Evolutionary conservation across 2,888 invertebrate genomes (phyloP), one percentile per base, ranked within the genome.

Genomic region (Drosophila neutralis): DNA sequence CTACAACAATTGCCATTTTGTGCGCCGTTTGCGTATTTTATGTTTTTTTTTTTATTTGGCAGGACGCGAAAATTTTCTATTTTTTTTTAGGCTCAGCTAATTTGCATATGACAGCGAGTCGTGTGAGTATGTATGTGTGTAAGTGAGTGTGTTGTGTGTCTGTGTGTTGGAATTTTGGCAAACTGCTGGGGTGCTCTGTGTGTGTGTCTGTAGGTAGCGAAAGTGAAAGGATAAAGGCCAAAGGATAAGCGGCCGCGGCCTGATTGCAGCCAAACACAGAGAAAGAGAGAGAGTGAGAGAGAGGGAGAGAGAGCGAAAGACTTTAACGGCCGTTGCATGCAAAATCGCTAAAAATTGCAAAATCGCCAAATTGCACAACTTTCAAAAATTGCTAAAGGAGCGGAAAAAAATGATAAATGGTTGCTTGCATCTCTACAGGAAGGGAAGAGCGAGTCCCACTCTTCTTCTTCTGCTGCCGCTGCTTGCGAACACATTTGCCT

Each of bases 191-290:
- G 80, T 63, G 60, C 42, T 36, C 27, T 59, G 82, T 64, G 72
- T 45, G 72, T 45, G 71, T 73, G 65, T 45, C 15, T 38, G 65
- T 89, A 80, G 83, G 81, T 83, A 89, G 75, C 82, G 87, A 87
- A 87, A 87, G 87, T 89, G 89, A 87, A 87, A 90, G 87, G 87
- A 87, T 82, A 71, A 59, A 73, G 81, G 73, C 69, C 61, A 81
- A 76, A 87, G 89, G 87, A 87, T 87, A 82, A 73, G 68, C 74
- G 72, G 69, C 38, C 60, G 69, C 65, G 61, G 67, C 59, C 74
- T 66, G 76, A 76, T 71, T 80, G 80, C 73, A 71, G 62, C 58
- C 61, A 52, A 66, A 45, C 15, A 15, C 8, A 45, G 8, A 24
- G 15, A 24, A 8, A 5, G 45, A 2, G 42, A 21, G 3, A 11